phyloP scores from a whole-genome alignment of 1,140 invertebrate genomes.

The Eulimnadia texana region DNA sequence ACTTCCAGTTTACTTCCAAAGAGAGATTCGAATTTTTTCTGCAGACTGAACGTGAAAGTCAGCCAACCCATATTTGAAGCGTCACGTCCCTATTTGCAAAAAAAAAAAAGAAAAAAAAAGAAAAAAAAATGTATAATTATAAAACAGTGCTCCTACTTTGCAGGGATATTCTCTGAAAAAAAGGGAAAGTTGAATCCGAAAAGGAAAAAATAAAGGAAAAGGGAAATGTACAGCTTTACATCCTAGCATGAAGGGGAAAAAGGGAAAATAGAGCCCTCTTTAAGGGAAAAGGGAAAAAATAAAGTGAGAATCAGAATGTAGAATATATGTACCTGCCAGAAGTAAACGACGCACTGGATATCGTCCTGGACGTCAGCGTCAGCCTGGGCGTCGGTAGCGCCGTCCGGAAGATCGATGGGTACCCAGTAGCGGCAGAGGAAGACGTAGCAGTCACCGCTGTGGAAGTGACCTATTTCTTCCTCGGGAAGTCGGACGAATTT shows the following conservation, averaged over 20 bases:
- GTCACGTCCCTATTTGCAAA: slow-evolving; percentile 47
- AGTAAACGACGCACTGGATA: slow-evolving; percentile 94
- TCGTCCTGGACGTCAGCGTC: slow-evolving; percentile 59
- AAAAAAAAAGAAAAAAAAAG: background rate
- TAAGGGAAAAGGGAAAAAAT: too few species aligned
- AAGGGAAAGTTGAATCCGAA: too few species aligned
- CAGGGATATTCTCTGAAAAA: too few species aligned
- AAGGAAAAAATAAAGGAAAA: too few species aligned
- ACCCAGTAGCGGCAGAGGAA: slow-evolving; percentile 94
- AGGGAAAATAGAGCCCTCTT: too few species aligned
- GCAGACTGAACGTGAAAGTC: slow-evolving; percentile 93
- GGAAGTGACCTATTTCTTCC: slow-evolving; percentile 79
- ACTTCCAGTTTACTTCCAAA: slow-evolving; percentile 94
- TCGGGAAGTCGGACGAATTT: slow-evolving; percentile 93
- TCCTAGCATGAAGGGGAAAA: too few species aligned
- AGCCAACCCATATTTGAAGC: slow-evolving; percentile 99
- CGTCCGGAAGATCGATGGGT: slow-evolving; percentile 39
- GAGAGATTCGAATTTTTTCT: slow-evolving; percentile 92
- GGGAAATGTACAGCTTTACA: too few species aligned
- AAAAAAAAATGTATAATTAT: too few species aligned
- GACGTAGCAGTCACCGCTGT: slow-evolving; percentile 93
- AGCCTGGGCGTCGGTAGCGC: slow-evolving; percentile 36
- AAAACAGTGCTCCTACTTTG: too few species aligned
- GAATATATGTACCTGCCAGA: slow-evolving; percentile 61
- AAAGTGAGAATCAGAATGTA: too few species aligned